These are phyloP conservation scores for Aspiorhynchus laticeps DNA, from an alignment of 2,113 vertebrate species.

Conservation along the genomic window DNA sequence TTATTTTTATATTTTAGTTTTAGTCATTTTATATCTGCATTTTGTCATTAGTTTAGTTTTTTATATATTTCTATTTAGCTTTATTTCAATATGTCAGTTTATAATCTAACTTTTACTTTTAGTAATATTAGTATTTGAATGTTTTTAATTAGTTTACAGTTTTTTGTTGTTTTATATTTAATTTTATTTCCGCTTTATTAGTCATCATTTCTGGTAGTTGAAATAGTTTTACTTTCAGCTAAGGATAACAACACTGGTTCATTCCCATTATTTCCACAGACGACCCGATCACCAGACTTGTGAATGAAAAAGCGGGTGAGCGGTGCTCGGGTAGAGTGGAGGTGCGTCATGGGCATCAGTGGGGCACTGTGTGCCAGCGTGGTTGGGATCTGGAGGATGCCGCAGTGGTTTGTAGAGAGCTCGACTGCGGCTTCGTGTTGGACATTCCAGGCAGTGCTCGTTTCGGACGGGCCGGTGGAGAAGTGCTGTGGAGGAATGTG, in stretches of 20 bases:
- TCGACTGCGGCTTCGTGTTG: slow-evolving; percentile 74
- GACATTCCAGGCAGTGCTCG: slow-evolving; percentile 42
- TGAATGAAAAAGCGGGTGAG: slow-evolving; percentile 58
- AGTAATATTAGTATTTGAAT: not conserved
- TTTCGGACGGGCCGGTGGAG: slow-evolving; percentile 61
- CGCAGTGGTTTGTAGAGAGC: slow-evolving; percentile 74
- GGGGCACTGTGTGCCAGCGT: slow-evolving; percentile 74
- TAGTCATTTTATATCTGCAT: not conserved
- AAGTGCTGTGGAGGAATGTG: slow-evolving; percentile 67
- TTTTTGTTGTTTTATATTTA: not conserved
- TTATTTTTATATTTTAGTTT: not conserved
- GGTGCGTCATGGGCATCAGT: slow-evolving; percentile 68
- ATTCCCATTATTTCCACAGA: slow-evolving; percentile 55
- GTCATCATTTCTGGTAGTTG: no score
- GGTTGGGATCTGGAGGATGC: slow-evolving; percentile 73
- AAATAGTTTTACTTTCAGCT: not conserved
- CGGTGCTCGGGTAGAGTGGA: slow-evolving; percentile 76
- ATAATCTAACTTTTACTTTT: not conserved
- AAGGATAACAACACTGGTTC: slow-evolving; percentile 23
- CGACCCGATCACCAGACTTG: slow-evolving; percentile 62
- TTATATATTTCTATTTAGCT: not conserved
- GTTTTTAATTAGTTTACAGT: not conserved
- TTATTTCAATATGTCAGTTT: not conserved
- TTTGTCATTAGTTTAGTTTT: not conserved
- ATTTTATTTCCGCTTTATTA: not conserved